Percentiles rank a stretch among this genome's conserved stretches.
Conservation (phyloP, 2,888 invertebrate genomes). For the Cheilosia grossa region DNA sequence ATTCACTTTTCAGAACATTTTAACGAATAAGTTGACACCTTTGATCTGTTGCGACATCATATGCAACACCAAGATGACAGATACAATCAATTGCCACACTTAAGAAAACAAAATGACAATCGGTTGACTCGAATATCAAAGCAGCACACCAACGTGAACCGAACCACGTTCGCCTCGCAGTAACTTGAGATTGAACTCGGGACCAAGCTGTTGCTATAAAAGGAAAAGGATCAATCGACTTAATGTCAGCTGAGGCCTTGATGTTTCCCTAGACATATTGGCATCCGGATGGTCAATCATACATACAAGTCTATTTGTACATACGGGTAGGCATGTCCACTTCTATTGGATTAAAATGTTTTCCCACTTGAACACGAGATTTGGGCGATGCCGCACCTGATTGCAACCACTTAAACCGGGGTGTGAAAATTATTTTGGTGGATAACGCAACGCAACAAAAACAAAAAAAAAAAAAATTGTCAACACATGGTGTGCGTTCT, state of each 20-base stretch:
- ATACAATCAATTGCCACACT: constrained; percentile 70
- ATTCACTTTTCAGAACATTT: constrained; percentile 45
- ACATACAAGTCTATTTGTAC: constrained; percentile 60
- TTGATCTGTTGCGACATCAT: constrained; percentile 73
- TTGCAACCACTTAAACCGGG: constrained; percentile 52
- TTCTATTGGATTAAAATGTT: constrained; percentile 39
- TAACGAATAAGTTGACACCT: constrained; percentile 72
- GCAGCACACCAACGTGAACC: constrained; percentile 19
- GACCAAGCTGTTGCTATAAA: constrained; percentile 39
- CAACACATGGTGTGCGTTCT: constrained; percentile 58
- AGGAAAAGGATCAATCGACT: constrained; percentile 47
- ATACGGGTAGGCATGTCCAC: constrained; percentile 3
- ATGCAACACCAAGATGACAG: constrained; percentile 69
- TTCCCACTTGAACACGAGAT: constrained; percentile 58
- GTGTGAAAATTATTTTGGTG: constrained; percentile 61
- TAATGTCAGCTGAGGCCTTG: constrained; percentile 16
- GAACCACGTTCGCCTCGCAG: not conserved
- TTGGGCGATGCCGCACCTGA: constrained; percentile 57
- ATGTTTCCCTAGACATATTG: constrained; percentile 34
- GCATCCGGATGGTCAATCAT: constrained; percentile 66
- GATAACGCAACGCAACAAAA: not conserved
- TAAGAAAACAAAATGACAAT: constrained; percentile 62
- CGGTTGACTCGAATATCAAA: constrained; percentile 69
- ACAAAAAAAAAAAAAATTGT: constrained; percentile 29
- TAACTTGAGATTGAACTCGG: constrained; percentile 52